Evolutionary conservation across 2,888 invertebrate species (phyloP).

Genomic region (Perdita meconis): DNA sequence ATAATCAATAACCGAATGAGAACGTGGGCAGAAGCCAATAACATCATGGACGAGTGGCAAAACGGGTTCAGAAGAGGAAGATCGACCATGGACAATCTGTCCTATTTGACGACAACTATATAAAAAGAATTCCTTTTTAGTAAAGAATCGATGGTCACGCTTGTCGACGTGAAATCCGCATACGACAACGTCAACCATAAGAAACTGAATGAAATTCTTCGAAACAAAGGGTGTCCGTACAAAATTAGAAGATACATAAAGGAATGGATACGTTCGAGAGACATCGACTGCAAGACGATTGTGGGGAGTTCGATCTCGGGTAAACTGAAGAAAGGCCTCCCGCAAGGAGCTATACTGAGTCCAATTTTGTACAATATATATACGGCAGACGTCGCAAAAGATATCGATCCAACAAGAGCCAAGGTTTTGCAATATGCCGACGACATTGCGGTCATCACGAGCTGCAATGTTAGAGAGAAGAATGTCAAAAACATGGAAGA

Average conservation of each 20-base stretch:
- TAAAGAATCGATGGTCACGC: background rate
- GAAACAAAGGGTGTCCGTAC: background rate
- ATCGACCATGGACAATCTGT: background rate
- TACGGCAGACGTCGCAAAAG: background rate
- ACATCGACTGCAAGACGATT: too few relatives aligned
- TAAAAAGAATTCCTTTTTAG: background rate
- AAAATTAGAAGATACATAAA: background rate
- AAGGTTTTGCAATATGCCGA: background rate
- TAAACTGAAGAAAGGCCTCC: too few relatives aligned
- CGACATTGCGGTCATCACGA: background rate
- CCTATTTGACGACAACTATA: background rate
- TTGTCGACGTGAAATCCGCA: background rate
- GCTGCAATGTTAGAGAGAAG: background rate
- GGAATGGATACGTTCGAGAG: background rate
- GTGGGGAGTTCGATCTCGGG: too few relatives aligned
- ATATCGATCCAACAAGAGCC: too few relatives aligned
- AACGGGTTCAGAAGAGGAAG: background rate
- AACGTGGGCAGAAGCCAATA: background rate
- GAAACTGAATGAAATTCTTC: background rate
- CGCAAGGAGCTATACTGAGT: background rate
- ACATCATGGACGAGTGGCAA: background rate
- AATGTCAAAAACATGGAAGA: background rate
- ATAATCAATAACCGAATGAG: background rate
- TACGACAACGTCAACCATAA: background rate
- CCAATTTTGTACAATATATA: background rate